These are phyloP conservation scores for Myotis daubentonii DNA, from an alignment of 2,797 vertebrate genomes.

Conservation along the genomic window DNA sequence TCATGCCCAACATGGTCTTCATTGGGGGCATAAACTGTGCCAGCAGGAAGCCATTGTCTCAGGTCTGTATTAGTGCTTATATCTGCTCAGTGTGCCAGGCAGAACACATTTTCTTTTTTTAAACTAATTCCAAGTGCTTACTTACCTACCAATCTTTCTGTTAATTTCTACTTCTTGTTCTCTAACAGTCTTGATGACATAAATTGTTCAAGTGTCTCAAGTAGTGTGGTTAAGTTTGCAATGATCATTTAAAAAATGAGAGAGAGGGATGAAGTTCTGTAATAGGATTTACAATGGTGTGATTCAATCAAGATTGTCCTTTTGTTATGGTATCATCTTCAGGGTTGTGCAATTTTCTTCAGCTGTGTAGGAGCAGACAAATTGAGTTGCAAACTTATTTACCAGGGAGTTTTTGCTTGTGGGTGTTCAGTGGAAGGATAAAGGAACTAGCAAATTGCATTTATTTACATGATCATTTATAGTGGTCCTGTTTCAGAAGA, in stretches of 20 bases:
- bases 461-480: neutral
- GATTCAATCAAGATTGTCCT: neutral
- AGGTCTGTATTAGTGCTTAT: constrained; percentile 83
- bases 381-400: neutral
- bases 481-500: neutral
- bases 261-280: neutral
- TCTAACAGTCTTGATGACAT: neutral
- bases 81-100: neutral
- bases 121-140: neutral
- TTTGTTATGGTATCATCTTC: neutral
- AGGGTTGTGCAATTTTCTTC: neutral
- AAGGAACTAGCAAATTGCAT: neutral
- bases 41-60: constrained; percentile 82
- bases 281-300: neutral
- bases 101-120: neutral
- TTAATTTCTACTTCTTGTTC: neutral
- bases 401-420: neutral
- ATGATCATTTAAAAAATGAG: neutral
- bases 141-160: neutral
- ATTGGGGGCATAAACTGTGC: constrained; percentile 91
- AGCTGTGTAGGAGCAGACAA: neutral
- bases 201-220: neutral
- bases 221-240: neutral
- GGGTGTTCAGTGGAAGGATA: neutral
- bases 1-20: constrained; percentile 91